phyloP scores from a whole-genome alignment of 2,797 vertebrate genomes.

The Sebastes matsubarae region DNA sequence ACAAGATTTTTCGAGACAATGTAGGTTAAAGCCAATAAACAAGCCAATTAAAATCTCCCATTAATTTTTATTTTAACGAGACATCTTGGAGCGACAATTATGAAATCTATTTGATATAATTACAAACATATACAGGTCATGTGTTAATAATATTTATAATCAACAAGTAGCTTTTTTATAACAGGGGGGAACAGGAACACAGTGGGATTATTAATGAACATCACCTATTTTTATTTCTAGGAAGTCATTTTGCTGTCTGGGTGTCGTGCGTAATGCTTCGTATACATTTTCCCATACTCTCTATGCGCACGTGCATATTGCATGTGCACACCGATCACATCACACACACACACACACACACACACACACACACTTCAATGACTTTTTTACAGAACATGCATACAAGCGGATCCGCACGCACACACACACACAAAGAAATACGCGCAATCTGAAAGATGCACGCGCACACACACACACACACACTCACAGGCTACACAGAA shows the following conservation, averaged over 20 bases:
- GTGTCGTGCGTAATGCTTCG: neutral
- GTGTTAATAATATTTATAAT: neutral
- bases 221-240: neutral
- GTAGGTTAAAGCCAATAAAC: conserved; percentile 12
- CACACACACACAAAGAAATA: neutral
- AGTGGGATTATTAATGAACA: conserved; percentile 2
- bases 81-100: neutral
- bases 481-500: neutral
- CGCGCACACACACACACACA: neutral
- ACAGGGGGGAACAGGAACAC: neutral
- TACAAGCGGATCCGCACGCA: neutral
- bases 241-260: neutral
- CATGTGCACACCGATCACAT: neutral
- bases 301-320: neutral
- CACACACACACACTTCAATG: neutral
- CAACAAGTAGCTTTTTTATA: conserved; percentile 37
- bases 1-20: conserved; percentile 20
- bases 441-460: neutral
- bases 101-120: neutral
- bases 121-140: neutral
- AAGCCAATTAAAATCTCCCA: neutral
- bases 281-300: neutral
- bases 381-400: neutral
- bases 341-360: neutral
- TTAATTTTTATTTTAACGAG: neutral